Evolutionary conservation across 2,113 vertebrate genomes (phyloP).

Genomic region (Hemichromis elongatus): DNA sequence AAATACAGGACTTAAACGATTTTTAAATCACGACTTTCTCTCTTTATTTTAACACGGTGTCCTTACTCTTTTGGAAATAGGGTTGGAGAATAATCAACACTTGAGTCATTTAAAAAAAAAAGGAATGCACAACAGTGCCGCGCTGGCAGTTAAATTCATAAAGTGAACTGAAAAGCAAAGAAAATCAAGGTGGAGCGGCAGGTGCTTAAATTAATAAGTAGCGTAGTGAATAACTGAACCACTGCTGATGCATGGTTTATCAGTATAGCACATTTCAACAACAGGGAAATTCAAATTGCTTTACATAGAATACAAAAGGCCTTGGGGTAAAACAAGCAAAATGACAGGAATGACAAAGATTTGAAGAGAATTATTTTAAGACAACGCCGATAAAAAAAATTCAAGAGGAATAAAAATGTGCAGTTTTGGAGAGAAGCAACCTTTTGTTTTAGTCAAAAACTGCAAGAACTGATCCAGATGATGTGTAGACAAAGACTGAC

Average conservation of each 20-base stretch:
- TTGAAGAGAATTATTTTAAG: neutral
- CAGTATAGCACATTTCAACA: neutral
- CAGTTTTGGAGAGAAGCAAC: neutral
- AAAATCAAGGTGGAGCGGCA: neutral
- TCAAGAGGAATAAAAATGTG: neutral
- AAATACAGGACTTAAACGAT: neutral
- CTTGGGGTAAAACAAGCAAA: neutral
- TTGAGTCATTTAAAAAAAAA: neutral
- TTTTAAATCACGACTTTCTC: neutral
- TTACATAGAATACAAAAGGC: neutral
- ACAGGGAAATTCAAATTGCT: neutral
- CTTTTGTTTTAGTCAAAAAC: neutral
- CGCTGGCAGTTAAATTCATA: neutral
- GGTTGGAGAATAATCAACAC: neutral
- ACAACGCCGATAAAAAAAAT: neutral
- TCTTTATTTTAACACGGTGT: neutral
- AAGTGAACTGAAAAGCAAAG: neutral
- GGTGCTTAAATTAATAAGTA: neutral
- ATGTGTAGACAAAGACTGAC: neutral
- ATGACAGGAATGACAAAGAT: too few species aligned
- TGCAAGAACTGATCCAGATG: neutral
- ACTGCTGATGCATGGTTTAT: neutral
- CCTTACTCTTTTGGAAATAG: neutral
- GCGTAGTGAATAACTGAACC: neutral
- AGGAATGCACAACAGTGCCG: neutral